phyloP scores from a whole-genome alignment of 64 coral and sea anemone species.

The Astreopora myriophthalma region DNA sequence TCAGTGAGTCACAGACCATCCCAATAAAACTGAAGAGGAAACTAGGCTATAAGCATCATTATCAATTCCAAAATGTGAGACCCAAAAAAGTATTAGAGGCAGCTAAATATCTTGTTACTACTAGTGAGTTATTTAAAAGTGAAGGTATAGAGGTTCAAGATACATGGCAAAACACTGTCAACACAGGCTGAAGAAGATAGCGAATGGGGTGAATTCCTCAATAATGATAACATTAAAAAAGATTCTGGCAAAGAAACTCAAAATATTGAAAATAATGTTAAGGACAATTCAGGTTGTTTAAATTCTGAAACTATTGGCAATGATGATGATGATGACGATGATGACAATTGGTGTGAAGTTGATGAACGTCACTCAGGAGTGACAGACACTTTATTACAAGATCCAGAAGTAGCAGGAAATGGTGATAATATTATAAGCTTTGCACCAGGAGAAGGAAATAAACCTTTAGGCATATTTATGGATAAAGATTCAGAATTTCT shows the following conservation, averaged over 20 bases:
- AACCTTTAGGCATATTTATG: constrained; percentile 69
- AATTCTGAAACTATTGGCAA: constrained; percentile 4
- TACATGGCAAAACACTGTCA: not conserved
- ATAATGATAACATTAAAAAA: not conserved
- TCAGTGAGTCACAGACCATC: constrained; percentile 71
- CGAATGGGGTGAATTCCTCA: not conserved
- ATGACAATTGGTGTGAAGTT: constrained; percentile 62
- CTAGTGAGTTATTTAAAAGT: constrained; percentile 40
- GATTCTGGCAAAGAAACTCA: not conserved
- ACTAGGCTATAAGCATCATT: constrained; percentile 68
- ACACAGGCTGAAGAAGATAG: not conserved
- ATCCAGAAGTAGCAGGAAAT: constrained; percentile 55
- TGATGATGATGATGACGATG: not conserved
- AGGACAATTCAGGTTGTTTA: constrained; percentile 1
- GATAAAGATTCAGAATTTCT: constrained; percentile 79
- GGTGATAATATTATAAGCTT: constrained; percentile 69
- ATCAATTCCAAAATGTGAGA: constrained; percentile 52
- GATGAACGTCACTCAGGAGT: constrained; percentile 57
- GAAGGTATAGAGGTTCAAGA: constrained; percentile 49
- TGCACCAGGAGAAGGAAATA: constrained; percentile 79
- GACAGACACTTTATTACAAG: constrained; percentile 58
- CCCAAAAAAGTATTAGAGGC: constrained; percentile 63
- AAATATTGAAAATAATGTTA: not conserved
- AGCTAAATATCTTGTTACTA: constrained; percentile 49
- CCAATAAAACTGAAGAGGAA: constrained; percentile 67